Evolutionary conservation across 2,888 invertebrate species (phyloP).

Genomic region (Drosophila longiperda): DNA sequence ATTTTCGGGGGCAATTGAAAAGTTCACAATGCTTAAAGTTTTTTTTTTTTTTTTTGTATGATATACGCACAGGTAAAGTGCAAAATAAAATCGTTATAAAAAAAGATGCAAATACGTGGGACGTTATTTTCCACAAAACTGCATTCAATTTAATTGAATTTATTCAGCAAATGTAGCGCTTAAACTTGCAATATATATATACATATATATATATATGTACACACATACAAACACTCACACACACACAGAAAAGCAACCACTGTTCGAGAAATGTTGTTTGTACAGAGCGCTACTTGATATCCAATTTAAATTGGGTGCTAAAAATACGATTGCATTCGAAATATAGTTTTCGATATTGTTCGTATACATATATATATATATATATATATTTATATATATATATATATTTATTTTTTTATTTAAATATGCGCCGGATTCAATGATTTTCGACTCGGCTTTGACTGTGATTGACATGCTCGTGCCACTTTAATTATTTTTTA

Average conservation of each 20-base stretch:
- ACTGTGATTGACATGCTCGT: slow-evolving; percentile 68
- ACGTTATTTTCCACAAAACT: slow-evolving; percentile 25
- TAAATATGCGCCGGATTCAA: background rate
- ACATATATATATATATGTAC: slow-evolving; percentile 21
- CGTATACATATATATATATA: background rate
- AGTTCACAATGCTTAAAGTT: slow-evolving; percentile 55
- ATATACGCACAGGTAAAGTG: slow-evolving; percentile 52
- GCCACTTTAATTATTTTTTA: slow-evolving; percentile 75
- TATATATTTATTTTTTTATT: background rate
- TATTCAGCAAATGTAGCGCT: slow-evolving; percentile 23
- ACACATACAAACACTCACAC: slow-evolving; percentile 9
- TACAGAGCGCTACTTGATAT: slow-evolving; percentile 59
- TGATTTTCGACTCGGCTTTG: slow-evolving; percentile 27
- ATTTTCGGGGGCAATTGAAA: slow-evolving; percentile 66
- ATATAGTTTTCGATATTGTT: slow-evolving; percentile 45
- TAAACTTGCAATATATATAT: slow-evolving; percentile 33
- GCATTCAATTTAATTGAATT: slow-evolving; percentile 54
- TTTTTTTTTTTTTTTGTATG: slow-evolving; percentile 7
- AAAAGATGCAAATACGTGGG: slow-evolving; percentile 1
- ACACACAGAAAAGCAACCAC: background rate
- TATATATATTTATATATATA: background rate
- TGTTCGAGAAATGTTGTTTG: slow-evolving; percentile 13
- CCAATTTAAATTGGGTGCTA: slow-evolving; percentile 53
- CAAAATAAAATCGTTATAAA: background rate
- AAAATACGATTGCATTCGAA: slow-evolving; percentile 41